Conservation (phyloP, 2,113 vertebrate species). For the Phoenicopterus ruber region DNA sequence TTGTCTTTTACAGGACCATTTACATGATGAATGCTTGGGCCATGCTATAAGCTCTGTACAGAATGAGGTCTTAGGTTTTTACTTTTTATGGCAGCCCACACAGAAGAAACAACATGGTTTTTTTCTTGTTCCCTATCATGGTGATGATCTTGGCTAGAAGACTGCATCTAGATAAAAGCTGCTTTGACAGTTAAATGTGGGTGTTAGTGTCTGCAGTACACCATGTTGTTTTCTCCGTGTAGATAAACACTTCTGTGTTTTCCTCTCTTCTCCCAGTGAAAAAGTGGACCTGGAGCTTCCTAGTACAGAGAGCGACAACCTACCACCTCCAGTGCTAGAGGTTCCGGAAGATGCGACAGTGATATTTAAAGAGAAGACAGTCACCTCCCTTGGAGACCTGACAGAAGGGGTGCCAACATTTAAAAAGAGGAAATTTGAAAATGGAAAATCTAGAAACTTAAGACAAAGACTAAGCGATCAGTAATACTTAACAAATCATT, state of each 20-base stretch:
- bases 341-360: slow-evolving; percentile 74
- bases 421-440: slow-evolving; percentile 90
- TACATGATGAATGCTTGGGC: background rate
- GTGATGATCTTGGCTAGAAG: background rate
- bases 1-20: background rate
- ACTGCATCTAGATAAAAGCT: background rate
- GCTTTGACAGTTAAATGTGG: background rate
- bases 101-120: background rate
- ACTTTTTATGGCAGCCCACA: background rate
- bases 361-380: slow-evolving; percentile 90
- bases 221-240: background rate
- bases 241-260: background rate
- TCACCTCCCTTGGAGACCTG: slow-evolving; percentile 86
- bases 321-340: slow-evolving; percentile 39
- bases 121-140: background rate
- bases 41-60: background rate
- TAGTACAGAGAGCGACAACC: slow-evolving; percentile 58
- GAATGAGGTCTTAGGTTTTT: background rate
- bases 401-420: slow-evolving; percentile 78
- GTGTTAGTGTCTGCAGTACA: background rate
- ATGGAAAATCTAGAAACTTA: slow-evolving; percentile 88
- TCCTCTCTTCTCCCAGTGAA: slow-evolving; percentile 71
- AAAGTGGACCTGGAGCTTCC: slow-evolving; percentile 91
- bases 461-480: slow-evolving; percentile 86
- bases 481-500: slow-evolving; percentile 56